Evolutionary conservation across 1,140 invertebrate genomes (phyloP), one percentile per base, ranked within the genome.

Genomic region (Drosophila cardini): DNA sequence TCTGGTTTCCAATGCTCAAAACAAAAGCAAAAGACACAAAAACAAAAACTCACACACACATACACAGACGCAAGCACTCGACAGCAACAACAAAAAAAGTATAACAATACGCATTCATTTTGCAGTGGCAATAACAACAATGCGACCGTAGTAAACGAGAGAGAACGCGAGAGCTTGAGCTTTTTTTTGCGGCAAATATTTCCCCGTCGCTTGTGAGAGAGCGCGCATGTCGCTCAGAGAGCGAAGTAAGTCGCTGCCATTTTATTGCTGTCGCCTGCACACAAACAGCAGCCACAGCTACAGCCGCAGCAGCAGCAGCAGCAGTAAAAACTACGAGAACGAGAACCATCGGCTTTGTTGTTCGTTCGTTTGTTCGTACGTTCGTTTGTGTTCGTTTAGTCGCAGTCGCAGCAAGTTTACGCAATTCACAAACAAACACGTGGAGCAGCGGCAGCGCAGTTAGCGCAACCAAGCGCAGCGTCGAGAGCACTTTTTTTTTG

Each of bases 361-460:
- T 2, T 0, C 5, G 21, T 26, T 26, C 21, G 21, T 26, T 3
- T 26, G 21, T 26, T n/a, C n/a, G 21, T 26, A 4, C 21, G 21
- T 26, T 26, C 21, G 21, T 26, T 26, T 26, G 21, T 26, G 21
- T 26, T 38, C 43, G 53, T 11, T 36, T 57, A 40, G 56, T 60
- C 68, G 68, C 61, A 71, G 73, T 60, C 64, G 60, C 53, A 74
- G 64, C 62, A 79, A 75, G 81, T 86, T 86, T 86, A 86, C 83
- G 83, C 84, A 89, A 87, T 80, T 69, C 70, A 26, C 64, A 56
- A 80, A 67, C 72, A 87, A 87, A 84, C 84, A 89, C 84, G 84
- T 89, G 84, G 73, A 87, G 85, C 69, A 52, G 26, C 56, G 26
- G 46, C 80, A 69, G 71, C 75, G 80, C 78, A 46, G 78, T 43